phyloP scores from a whole-genome alignment of 1,140 invertebrate genomes.

The Drosophila malerkotliana region DNA sequence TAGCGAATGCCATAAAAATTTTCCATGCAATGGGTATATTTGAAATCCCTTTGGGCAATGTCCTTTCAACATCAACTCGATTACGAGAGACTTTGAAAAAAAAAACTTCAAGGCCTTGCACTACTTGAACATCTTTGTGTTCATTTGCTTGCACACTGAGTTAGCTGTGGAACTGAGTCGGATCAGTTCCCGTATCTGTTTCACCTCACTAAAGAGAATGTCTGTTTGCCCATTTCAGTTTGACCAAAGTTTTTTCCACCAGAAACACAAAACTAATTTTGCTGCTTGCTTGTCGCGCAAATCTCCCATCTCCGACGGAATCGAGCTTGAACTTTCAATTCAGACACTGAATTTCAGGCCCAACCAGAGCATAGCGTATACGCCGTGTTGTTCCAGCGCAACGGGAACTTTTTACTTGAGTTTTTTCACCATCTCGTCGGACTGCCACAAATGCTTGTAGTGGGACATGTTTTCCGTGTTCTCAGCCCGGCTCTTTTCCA shows the following conservation, averaged over 20 bases:
- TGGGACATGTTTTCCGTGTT: constrained; percentile 59
- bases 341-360: constrained; percentile 23
- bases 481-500: constrained; percentile 50
- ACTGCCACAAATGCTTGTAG: constrained; percentile 57
- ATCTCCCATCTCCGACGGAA: constrained; percentile 38
- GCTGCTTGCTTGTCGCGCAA: constrained; percentile 45
- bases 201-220: constrained; percentile 23
- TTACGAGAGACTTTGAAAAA: constrained; percentile 6
- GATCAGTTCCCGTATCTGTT: constrained; percentile 25
- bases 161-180: constrained; percentile 50
- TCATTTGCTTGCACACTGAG: constrained; percentile 38
- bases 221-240: constrained; percentile 37
- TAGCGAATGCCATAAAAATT: too few relatives aligned
- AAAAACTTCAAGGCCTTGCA: constrained; percentile 47
- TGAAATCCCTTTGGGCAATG: too few relatives aligned
- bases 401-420: constrained; percentile 43
- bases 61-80: too few relatives aligned
- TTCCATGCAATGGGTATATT: too few relatives aligned
- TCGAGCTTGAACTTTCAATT: constrained; percentile 45
- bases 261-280: constrained; percentile 66
- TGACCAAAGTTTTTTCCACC: constrained; percentile 37
- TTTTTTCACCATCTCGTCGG: constrained; percentile 18
- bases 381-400: constrained; percentile 59
- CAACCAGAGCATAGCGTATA: constrained; percentile 53
- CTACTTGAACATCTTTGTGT: constrained; percentile 49